phyloP scores from a whole-genome alignment of 2,888 invertebrate species.

The Cryptocheilus praepositus region DNA sequence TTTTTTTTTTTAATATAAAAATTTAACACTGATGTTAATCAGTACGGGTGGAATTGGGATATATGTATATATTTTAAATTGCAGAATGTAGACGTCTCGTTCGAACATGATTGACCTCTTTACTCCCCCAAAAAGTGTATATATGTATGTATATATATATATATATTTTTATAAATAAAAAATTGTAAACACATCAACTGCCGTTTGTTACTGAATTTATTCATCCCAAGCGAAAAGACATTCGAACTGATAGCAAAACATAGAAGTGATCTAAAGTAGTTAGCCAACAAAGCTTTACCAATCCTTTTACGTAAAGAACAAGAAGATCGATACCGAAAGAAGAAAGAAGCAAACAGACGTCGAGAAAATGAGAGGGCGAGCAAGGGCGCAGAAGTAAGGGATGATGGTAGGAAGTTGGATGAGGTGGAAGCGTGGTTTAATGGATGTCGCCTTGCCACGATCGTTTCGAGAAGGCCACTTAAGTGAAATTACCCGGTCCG shows the following conservation, averaged over 20 bases:
- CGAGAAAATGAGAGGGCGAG: background rate
- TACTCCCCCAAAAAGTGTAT: too few species aligned
- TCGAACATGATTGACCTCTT: too few species aligned
- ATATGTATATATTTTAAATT: too few species aligned
- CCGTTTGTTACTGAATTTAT: too few species aligned
- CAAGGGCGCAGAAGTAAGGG: slow-evolving; percentile 26
- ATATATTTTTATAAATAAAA: too few species aligned
- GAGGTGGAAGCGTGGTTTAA: slow-evolving; percentile 30
- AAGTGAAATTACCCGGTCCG: slow-evolving; percentile 45
- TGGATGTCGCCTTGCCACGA: slow-evolving; percentile 25
- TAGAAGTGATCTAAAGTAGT: slow-evolving; percentile 17
- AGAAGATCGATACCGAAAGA: background rate
- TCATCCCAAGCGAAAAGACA: too few species aligned
- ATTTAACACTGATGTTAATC: too few species aligned
- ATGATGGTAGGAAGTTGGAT: slow-evolving; percentile 6
- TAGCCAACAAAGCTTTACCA: slow-evolving; percentile 34
- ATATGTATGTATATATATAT: too few species aligned
- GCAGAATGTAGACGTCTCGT: too few species aligned
- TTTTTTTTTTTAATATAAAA: too few species aligned
- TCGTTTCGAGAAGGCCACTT: slow-evolving; percentile 41
- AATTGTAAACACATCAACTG: too few species aligned
- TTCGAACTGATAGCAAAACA: slow-evolving; percentile 14
- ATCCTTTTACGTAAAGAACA: slow-evolving; percentile 7
- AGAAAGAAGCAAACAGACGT: background rate
- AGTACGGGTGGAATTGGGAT: too few species aligned